Evolutionary conservation across 23 tunicate species (phyloP).

Genomic region (Trididemnum miniatum): DNA sequence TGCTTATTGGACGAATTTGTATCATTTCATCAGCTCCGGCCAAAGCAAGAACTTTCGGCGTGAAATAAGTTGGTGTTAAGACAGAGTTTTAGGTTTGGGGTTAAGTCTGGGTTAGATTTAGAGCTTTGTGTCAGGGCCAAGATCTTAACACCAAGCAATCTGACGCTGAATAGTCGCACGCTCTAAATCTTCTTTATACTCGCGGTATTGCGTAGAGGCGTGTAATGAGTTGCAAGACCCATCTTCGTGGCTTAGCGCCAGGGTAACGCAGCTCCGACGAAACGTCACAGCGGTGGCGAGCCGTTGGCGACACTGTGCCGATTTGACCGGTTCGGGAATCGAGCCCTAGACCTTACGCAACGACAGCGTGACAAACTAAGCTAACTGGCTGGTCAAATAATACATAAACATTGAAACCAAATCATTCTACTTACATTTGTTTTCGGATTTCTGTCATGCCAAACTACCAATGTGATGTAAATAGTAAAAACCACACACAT

Average conservation of each 20-base stretch:
- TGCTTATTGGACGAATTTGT: no score
- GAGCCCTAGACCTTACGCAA: no score
- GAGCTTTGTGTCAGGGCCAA: no score
- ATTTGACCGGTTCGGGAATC: no score
- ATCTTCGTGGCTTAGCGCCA: not conserved
- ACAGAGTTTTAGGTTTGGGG: no score
- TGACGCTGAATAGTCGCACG: no score
- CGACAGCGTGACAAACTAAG: not conserved
- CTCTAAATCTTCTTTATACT: not conserved
- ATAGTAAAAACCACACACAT: slow-evolving; percentile 66
- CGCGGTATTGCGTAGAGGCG: not conserved
- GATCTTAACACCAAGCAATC: no score
- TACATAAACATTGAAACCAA: not conserved
- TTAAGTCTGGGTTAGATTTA: no score
- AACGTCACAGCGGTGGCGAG: not conserved
- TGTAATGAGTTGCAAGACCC: not conserved
- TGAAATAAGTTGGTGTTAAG: no score
- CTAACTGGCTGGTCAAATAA: not conserved
- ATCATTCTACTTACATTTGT: slow-evolving; percentile 31
- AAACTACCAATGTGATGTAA: slow-evolving; percentile 51
- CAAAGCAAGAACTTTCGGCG: no score
- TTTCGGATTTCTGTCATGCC: slow-evolving; percentile 64
- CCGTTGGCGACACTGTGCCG: not conserved
- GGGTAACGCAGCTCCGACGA: not conserved
- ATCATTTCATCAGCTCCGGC: no score